Evolutionary conservation across 2,888 invertebrate genomes (phyloP).

Genomic region (Drymonia ruficornis): DNA sequence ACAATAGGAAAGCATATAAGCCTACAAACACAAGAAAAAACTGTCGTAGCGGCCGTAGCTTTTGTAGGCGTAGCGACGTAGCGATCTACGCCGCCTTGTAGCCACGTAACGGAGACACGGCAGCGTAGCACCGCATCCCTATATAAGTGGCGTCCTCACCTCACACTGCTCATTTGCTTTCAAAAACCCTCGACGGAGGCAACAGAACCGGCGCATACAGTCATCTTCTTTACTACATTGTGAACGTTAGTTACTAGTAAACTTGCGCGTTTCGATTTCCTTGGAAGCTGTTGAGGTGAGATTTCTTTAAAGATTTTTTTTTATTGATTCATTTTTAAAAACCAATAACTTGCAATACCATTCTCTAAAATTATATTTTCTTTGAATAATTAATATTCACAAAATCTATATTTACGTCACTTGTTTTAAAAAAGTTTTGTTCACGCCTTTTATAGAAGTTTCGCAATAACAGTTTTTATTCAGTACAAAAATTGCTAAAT

Average conservation of each 20-base stretch:
- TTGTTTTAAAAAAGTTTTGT: too few species aligned
- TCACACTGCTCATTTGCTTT: slow-evolving; percentile 72
- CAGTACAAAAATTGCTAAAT: too few species aligned
- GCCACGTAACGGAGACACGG: slow-evolving; percentile 54
- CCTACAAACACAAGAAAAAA: background rate
- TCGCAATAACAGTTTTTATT: too few species aligned
- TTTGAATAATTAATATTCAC: too few species aligned
- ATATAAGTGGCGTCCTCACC: slow-evolving; percentile 66
- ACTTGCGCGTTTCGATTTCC: slow-evolving; percentile 9
- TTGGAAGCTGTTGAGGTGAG: slow-evolving; percentile 27
- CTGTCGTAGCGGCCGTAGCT: slow-evolving; percentile 18
- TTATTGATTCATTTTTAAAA: slow-evolving; percentile 3
- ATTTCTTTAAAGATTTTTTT: slow-evolving; percentile 4
- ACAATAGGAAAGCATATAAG: background rate
- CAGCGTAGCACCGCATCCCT: slow-evolving; percentile 48
- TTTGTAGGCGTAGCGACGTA: slow-evolving; percentile 25
- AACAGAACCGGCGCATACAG: slow-evolving; percentile 47
- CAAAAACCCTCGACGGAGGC: slow-evolving; percentile 56
- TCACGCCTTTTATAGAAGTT: background rate
- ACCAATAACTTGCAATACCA: too few species aligned
- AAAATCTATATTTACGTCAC: too few species aligned
- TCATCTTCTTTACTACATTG: slow-evolving; percentile 19
- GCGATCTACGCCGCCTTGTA: slow-evolving; percentile 41
- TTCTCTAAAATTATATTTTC: too few species aligned
- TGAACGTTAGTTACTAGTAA: slow-evolving; percentile 18